Percentiles rank a stretch among this genome's conserved stretches.
These are phyloP conservation scores for Chelidonichthys spinosus DNA, from an alignment of 2,797 vertebrate genomes.

Conservation along the genomic window DNA sequence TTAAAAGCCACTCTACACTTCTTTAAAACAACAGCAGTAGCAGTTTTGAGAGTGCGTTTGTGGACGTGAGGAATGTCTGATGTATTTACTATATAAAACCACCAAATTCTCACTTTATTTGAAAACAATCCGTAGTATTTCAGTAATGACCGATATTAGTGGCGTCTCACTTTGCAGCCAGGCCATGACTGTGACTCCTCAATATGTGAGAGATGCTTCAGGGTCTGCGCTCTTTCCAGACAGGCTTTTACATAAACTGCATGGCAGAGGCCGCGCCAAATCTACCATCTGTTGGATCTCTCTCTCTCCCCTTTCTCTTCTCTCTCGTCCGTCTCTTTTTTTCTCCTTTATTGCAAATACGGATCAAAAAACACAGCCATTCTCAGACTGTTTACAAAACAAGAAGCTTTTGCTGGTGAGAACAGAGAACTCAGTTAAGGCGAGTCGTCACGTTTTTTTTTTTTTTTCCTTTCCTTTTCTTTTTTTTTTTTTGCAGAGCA, in stretches of 20 bases:
- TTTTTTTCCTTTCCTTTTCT: background rate
- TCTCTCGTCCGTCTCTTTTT: conserved; percentile 53
- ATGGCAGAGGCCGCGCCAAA: conserved; percentile 79
- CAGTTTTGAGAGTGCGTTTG: background rate
- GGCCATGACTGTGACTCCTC: conserved; percentile 74
- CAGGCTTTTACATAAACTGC: conserved; percentile 80
- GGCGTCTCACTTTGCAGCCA: conserved; percentile 67
- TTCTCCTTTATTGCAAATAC: conserved; percentile 67
- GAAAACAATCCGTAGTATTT: conserved; percentile 30
- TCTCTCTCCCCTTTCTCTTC: conserved; percentile 55
- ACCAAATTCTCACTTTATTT: conserved; percentile 5
- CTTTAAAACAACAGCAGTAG: conserved; percentile 3
- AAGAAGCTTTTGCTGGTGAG: conserved; percentile 62
- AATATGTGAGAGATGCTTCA: conserved; percentile 76
- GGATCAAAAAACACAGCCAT: conserved; percentile 61
- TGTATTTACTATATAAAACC: conserved; percentile 1
- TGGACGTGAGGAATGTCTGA: background rate
- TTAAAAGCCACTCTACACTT: background rate
- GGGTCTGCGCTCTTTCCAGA: conserved; percentile 80
- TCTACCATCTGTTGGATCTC: conserved; percentile 82
- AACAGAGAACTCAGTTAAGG: conserved; percentile 70
- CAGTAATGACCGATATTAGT: conserved; percentile 62
- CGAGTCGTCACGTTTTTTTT: conserved; percentile 59
- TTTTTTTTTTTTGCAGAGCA: conserved; percentile 59
- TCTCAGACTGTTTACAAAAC: conserved; percentile 73